These are phyloP conservation scores for Lacanobia oleracea DNA, from an alignment of 2,888 invertebrate genomes.

Conservation along the genomic window DNA sequence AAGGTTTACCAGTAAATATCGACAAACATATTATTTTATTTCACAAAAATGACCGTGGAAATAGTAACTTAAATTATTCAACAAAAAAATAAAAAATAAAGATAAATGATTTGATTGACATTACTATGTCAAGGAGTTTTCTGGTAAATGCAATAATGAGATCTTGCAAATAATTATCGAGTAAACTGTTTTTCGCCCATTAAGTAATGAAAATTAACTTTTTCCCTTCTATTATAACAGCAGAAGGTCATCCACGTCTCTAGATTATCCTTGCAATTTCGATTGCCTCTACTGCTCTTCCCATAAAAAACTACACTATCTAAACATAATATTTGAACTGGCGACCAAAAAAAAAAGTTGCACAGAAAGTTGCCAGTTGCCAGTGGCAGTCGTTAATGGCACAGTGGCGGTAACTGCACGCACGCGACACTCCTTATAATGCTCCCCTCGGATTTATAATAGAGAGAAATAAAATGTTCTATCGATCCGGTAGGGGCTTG, in stretches of 20 bases:
- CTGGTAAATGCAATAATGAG: not conserved
- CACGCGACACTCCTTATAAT: slow-evolving; percentile 86
- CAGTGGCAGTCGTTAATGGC: slow-evolving; percentile 65
- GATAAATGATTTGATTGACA: no score
- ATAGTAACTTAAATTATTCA: no score
- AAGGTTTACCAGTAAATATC: no score
- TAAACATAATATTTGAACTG: slow-evolving; percentile 44
- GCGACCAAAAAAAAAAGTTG: slow-evolving; percentile 44
- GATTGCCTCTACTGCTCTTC: not conserved
- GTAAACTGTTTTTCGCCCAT: not conserved
- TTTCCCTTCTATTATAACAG: not conserved
- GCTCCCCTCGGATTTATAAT: slow-evolving; percentile 81
- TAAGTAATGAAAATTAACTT: not conserved
- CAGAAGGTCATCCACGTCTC: not conserved
- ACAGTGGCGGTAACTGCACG: slow-evolving; percentile 76
- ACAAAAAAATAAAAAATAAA: no score
- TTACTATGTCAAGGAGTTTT: no score
- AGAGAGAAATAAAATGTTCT: slow-evolving; percentile 81
- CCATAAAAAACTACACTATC: not conserved
- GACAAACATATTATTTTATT: no score
- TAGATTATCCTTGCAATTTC: not conserved
- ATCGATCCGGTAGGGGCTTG: slow-evolving; percentile 75
- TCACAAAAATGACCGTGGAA: no score
- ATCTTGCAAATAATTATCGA: not conserved
- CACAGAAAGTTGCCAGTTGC: slow-evolving; percentile 48